Percentiles rank a stretch among this genome's conserved stretches.
phyloP scores from a whole-genome alignment of 2,888 invertebrate species.

The Tetragonula carbonaria region DNA sequence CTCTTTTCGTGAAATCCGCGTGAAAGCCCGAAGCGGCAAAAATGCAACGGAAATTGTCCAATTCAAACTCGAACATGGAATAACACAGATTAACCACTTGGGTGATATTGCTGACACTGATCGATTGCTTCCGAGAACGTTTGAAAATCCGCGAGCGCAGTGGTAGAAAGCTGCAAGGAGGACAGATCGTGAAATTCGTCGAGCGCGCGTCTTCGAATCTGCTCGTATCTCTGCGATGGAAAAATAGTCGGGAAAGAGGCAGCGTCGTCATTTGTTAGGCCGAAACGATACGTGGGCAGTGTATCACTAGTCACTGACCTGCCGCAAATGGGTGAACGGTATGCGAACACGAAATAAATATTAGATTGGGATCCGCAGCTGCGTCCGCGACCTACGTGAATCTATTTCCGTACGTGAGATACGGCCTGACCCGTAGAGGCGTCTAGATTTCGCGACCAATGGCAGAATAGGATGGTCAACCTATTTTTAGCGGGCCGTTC shows the following conservation, averaged over 20 bases:
- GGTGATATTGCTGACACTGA: neutral
- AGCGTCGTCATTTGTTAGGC: conserved; percentile 39
- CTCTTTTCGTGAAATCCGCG: too few species aligned
- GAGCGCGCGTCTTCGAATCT: conserved; percentile 8
- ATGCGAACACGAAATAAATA: conserved; percentile 66
- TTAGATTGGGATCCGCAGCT: conserved; percentile 65
- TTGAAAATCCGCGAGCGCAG: conserved; percentile 33
- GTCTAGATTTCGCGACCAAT: conserved; percentile 27
- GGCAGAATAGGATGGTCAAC: conserved; percentile 34
- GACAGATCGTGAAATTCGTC: conserved; percentile 44
- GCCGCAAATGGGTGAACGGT: conserved; percentile 64
- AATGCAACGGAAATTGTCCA: too few species aligned
- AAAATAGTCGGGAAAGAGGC: conserved; percentile 17
- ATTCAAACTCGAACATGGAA: neutral
- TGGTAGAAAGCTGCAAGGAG: conserved; percentile 6
- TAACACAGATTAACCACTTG: neutral
- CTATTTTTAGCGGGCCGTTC: conserved; percentile 27
- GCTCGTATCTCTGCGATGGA: conserved; percentile 18
- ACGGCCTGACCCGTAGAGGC: neutral
- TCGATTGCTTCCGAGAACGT: conserved; percentile 8
- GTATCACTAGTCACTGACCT: conserved; percentile 66
- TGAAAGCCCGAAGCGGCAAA: too few species aligned
- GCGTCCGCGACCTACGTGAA: conserved; percentile 66
- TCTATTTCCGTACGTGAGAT: conserved; percentile 61
- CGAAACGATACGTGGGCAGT: conserved; percentile 62